A percentile compares a stretch with the other conserved stretches of the same genome.
Conservation (phyloP, 2,888 invertebrate species). For the Zootermopsis nevadensis region DNA sequence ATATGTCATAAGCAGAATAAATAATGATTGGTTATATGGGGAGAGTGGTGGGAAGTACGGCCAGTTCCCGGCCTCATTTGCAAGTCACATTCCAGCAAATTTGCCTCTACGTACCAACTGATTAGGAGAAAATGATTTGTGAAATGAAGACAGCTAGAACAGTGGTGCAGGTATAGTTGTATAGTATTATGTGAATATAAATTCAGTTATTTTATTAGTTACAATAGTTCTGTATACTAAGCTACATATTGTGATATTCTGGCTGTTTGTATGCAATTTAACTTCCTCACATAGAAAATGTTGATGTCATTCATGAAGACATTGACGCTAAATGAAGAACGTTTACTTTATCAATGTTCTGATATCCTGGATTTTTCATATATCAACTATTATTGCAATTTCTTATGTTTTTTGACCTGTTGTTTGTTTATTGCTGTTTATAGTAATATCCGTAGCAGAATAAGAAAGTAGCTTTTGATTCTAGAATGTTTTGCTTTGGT, state of each 20-base stretch:
- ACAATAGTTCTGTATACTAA: slow-evolving; percentile 1
- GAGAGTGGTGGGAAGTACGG: slow-evolving; percentile 75
- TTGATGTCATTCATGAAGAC: background rate
- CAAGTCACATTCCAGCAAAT: slow-evolving; percentile 68
- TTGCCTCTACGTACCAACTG: slow-evolving; percentile 43
- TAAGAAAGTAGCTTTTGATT: too few relatives aligned
- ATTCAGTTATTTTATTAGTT: slow-evolving; percentile 11
- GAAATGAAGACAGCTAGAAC: background rate
- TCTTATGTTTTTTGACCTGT: background rate
- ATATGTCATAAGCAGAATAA: slow-evolving; percentile 74
- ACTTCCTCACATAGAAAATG: background rate
- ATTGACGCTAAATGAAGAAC: background rate
- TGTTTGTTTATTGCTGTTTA: background rate
- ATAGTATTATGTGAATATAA: background rate
- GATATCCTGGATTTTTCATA: too few relatives aligned
- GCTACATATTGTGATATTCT: background rate
- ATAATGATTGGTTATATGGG: slow-evolving; percentile 83
- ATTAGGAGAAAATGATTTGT: background rate
- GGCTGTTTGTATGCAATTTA: background rate
- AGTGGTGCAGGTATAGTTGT: slow-evolving; percentile 1
- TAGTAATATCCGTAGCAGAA: too few relatives aligned
- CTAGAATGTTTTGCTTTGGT: too few relatives aligned
- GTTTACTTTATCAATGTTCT: too few relatives aligned
- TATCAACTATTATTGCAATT: too few relatives aligned
- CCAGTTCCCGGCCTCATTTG: slow-evolving; percentile 84